Base-by-base conservation (phyloP, 2,888 invertebrate genomes). In the Drosophila peninsularis region DNA sequence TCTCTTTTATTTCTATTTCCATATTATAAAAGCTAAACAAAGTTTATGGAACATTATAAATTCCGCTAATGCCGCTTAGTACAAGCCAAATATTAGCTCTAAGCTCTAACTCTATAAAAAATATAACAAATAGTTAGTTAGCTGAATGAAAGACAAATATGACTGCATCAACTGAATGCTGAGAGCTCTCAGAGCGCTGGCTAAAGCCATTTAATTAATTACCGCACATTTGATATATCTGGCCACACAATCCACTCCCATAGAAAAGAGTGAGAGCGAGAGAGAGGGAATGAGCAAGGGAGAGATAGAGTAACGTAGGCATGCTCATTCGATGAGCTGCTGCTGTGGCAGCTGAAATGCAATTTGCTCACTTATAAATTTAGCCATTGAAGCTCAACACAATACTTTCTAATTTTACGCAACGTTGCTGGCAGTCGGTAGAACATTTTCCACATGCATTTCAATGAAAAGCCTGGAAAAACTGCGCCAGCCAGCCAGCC, bases 381-480 rank as follows among this genome's bases (percentile, higher is more conserved):
- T 69, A 19, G 47, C 65, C 70, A 80, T 84, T 83, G 62, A 86
- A 67, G 57, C 67, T 71, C 41, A 52, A 56, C 68, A 84, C 88
- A 87, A 85, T 87, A 82, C 75, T 80, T 87, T 89, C 81, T 84
- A 89, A 88, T 85, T 88, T 88, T 74, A 77, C 82, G 79, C 85
- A 81, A 81, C 78, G 77, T 72, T 84, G 75, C 76, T 69, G 54
- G 45, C 61, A 64, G 55, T 36, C 71, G 53, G 58, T 64, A 44
- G 66, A 62, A 67, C 76, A 80, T 75, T 66, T 77, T 69, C 64
- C 66, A 70, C 74, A 74, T 75, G 70, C 77, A 81, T 72, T 68
- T 57, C 73, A 71, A 68, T 71, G 66, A 57, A 42, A 65, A 56
- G 44, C 55, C 39, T 41, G 75, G 27, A 62, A 54, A 42, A 50